Base-by-base conservation (phyloP, 2,888 invertebrate species). In the Chrysolina oricalcia region DNA sequence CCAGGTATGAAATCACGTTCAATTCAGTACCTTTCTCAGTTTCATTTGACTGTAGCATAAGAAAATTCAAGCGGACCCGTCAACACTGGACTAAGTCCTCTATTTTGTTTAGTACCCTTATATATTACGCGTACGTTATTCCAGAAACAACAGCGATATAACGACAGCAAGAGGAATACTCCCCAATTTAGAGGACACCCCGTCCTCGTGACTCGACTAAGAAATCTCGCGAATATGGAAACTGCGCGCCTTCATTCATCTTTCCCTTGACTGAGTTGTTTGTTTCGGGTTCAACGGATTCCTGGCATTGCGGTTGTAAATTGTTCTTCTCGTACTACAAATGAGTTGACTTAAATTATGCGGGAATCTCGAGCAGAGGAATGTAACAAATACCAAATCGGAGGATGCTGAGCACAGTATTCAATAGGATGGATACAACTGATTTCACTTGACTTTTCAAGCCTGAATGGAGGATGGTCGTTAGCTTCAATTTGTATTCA, bases 141-240 rank as follows among this genome's bases (percentile, higher is more conserved):
- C 43, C 3, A 15, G 43, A 13, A 3, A 43, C 43, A 43, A 43
- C 43, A 43, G 43, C 43, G 5, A 43, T 43, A 5, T 2, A 43
- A 15, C 43, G 43, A 43, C 43, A 43, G 43, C 43, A 43, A 43
- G 43, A 43, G 15, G 43, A 43, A 43, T 43, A 43, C 43, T 43
- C 43, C 15, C 43, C 43, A 43, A 43, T 43, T 43, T 43, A 15
- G 15, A 43, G 43, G 15, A 43, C 11, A 43, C 5, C 8, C 43
- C 43, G 11, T 15, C n/a, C n/a, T n/a, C 43, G 43, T 43, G 43
- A 43, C n/a, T 35, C 21, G 11, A 53, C 21, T 53, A 21, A 53
- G 53, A 53, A 53, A 53, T 53, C 53, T 53, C 21, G 19, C 21
- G 19, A 50, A 53, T 53, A 21, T 53, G 53, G 17, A 53, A 53